Conservation (phyloP, 2,113 vertebrate species). For the Sterna hirundo region DNA sequence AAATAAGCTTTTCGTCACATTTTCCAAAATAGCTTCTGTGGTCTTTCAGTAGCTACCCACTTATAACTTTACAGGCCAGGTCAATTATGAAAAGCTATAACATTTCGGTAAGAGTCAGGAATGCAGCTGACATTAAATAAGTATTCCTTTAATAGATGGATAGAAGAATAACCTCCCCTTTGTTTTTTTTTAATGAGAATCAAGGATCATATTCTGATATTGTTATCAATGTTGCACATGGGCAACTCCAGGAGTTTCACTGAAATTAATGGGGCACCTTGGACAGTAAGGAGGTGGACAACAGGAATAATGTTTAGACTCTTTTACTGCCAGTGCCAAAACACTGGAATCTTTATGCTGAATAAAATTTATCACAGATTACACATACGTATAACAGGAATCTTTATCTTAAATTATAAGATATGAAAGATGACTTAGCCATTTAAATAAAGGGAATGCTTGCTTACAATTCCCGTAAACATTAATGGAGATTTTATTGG, state of each 20-base stretch:
- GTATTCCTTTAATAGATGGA: neutral
- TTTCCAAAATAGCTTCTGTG: neutral
- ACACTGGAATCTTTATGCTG: neutral
- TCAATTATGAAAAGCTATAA: neutral
- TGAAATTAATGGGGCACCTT: neutral
- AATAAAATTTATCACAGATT: neutral
- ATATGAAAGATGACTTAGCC: neutral
- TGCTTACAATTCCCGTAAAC: neutral
- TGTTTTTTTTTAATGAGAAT: neutral
- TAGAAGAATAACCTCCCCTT: neutral
- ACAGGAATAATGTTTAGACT: neutral
- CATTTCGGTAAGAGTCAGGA: neutral
- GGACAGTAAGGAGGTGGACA: neutral
- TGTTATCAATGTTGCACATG: neutral
- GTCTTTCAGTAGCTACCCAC: neutral
- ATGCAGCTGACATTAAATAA: neutral
- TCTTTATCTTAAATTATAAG: neutral
- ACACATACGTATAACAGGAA: neutral
- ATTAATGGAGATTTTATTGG: neutral
- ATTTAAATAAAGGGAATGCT: neutral
- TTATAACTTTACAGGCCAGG: neutral
- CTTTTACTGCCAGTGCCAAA: neutral
- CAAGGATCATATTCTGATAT: neutral
- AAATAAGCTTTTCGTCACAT: neutral
- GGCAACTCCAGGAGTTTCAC: neutral